Base-by-base conservation (phyloP, 2,797 vertebrate genomes). In the Anableps anableps region DNA sequence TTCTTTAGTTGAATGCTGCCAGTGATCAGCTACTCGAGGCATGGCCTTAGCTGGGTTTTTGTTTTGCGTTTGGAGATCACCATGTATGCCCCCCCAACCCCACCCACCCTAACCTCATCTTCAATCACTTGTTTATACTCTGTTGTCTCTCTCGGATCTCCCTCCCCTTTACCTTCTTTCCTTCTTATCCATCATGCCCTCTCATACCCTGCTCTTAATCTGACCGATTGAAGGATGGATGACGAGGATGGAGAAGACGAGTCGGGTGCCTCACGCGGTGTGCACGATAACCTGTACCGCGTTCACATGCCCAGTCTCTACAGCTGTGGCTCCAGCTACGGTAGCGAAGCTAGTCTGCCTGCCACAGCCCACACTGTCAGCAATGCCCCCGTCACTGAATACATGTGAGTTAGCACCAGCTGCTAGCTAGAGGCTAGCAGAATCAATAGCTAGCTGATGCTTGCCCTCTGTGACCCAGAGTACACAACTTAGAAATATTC, bases 271-370 rank as follows among this genome's bases (percentile, higher is more conserved):
- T 94, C 93, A 41, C 93, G 94, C 72, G 94, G 94, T 4, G 93
- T 92, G 78, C 98, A 98, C 43, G 99, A 99, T 97, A 99, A 99
- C 95, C 97, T 99, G 90, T 99, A 99, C 96, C 97, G 98, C 75
- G 98, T 99, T 87, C 98, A 99, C 96, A 99, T 99, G 98, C 98
- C 99, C 89, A 99, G 99, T 86, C 94, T 99, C 87, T 99, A 99
- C 94, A 99, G 99, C 95, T 99, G 98, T 84, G 99, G 99, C 38
- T 99, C 98, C 96, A 99, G 98, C 96, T 99, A 99, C 73, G 98
- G 98, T 93, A 99, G 99, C 58, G 98, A 99, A 95, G 97, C 97
- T 96, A 99, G 98, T 96, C 97, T 99, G 91, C 99, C 98, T 1
- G 98, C 99, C 9, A 98, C 98, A 9, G 98, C 99, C 74, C 99